These are phyloP conservation scores for Streptopelia turtur DNA, from an alignment of 2,797 vertebrate genomes.

Conservation along the genomic window DNA sequence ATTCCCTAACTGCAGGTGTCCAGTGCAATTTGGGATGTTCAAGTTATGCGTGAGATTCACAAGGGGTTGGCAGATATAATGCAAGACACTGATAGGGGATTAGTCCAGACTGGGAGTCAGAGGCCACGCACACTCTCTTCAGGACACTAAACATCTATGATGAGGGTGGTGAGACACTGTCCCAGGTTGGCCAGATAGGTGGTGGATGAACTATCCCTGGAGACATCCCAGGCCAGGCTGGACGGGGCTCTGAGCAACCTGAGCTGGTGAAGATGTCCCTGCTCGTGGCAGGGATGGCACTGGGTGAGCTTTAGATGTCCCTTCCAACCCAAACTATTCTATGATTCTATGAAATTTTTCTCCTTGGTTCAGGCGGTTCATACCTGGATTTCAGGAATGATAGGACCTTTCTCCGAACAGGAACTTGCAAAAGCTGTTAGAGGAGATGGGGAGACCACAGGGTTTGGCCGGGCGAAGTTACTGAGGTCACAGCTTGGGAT, in stretches of 20 bases:
- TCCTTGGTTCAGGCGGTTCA: fast-evolving
- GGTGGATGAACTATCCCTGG: too few relatives aligned
- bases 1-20: not conserved
- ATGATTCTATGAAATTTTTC: not conserved
- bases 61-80: not conserved
- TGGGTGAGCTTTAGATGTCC: not conserved
- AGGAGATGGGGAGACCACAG: conserved; percentile 89
- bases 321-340: not conserved
- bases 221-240: not conserved
- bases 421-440: conserved; percentile 93
- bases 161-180: not conserved
- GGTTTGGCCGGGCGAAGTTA: conserved; percentile 91
- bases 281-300: fast-evolving
- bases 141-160: not conserved
- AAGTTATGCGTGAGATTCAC: not conserved
- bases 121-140: not conserved
- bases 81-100: not conserved
- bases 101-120: not conserved
- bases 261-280: not conserved
- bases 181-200: not conserved
- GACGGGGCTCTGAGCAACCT: not conserved
- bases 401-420: conserved; percentile 89
- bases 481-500: conserved; percentile 98
- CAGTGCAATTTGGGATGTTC: not conserved
- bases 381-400: conserved; percentile 98